phyloP scores from a whole-genome alignment of 2,113 vertebrate species.

The Psettodes erumei region DNA sequence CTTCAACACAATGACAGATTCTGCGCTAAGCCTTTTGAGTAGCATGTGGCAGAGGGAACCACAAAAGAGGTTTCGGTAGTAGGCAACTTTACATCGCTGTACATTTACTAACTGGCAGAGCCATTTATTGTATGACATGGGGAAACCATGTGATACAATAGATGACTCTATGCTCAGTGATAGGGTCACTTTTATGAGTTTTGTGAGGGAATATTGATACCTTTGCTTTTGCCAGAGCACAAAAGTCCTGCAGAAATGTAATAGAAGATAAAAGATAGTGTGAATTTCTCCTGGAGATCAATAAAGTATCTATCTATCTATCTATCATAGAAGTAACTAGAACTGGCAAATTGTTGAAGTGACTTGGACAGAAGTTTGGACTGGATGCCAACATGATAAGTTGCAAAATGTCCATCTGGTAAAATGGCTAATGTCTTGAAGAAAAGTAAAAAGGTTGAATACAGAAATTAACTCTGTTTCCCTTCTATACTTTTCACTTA shows the following conservation, averaged over 20 bases:
- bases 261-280: too few relatives aligned
- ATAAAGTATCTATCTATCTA: too few relatives aligned
- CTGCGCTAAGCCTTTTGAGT: background rate
- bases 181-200: background rate
- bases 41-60: background rate
- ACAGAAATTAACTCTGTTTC: background rate
- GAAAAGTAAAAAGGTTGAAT: background rate
- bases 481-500: background rate
- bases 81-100: background rate
- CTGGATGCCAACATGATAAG: background rate
- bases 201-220: background rate
- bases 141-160: background rate
- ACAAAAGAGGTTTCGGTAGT: background rate
- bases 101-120: background rate
- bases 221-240: background rate
- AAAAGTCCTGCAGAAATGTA: too few relatives aligned
- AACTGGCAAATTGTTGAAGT: background rate
- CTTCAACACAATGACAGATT: background rate
- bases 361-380: background rate
- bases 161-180: background rate
- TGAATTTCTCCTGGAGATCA: too few relatives aligned
- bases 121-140: too few relatives aligned
- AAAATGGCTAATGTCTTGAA: background rate
- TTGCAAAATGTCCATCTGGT: background rate
- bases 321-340: background rate